Evolutionary conservation across 1,140 invertebrate species (phyloP).

Genomic region (Tachypleus tridentatus): DNA sequence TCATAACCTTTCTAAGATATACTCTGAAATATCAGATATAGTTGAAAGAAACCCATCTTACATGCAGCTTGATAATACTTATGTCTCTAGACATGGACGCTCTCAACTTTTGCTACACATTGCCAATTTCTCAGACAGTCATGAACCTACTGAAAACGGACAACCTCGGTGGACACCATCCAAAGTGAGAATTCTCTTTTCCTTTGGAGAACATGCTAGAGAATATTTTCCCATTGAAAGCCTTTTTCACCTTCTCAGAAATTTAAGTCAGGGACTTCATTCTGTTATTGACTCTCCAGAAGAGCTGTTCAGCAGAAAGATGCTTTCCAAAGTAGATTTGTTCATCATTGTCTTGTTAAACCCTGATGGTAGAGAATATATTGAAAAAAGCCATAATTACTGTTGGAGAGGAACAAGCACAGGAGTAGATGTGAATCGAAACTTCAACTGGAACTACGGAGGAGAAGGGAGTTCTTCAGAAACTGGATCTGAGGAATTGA

Average conservation of each 20-base stretch:
- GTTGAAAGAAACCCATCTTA: not conserved
- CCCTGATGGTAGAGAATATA: conserved; percentile 5
- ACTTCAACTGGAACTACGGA: conserved; percentile 5
- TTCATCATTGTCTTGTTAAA: conserved; percentile 4
- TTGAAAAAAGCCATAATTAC: conserved; percentile 1
- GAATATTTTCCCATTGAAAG: conserved; percentile 5
- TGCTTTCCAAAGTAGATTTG: conserved; percentile 3
- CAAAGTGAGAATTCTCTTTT: conserved; percentile 5
- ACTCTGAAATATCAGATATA: not conserved
- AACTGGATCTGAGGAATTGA: conserved; percentile 1
- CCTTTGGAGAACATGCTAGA: conserved; percentile 5
- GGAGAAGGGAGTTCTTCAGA: conserved; percentile 3
- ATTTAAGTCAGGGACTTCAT: not conserved
- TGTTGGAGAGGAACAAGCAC: conserved; percentile 5
- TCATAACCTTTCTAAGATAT: conserved; percentile 3
- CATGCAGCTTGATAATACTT: conserved; percentile 1
- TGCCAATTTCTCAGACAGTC: conserved; percentile 4
- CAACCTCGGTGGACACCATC: not conserved
- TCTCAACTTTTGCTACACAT: conserved; percentile 5
- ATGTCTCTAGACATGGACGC: not conserved
- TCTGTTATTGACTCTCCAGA: not conserved
- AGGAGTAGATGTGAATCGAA: conserved; percentile 5
- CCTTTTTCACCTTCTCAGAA: conserved; percentile 2
- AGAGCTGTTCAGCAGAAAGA: not conserved
- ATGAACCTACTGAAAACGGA: not conserved